Conservation (phyloP, 2,888 invertebrate species). For the Lacanobia wlatinum region DNA sequence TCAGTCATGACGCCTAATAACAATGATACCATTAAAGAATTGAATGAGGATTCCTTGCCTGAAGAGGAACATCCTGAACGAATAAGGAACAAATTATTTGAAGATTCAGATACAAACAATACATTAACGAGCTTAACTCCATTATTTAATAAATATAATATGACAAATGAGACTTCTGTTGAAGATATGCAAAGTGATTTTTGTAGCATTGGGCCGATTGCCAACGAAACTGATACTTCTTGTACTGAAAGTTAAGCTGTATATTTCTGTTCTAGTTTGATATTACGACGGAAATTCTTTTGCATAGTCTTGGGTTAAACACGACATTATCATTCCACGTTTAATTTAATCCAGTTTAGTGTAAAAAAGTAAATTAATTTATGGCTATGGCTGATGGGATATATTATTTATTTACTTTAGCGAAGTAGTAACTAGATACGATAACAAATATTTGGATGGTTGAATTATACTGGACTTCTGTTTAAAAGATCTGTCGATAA, state of each 20-base stretch:
- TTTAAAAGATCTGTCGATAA: neutral
- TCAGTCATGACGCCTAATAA: constrained; percentile 26
- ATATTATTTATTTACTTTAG: constrained; percentile 22
- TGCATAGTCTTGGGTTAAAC: neutral
- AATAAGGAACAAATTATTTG: constrained; percentile 28
- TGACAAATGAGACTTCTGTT: constrained; percentile 12
- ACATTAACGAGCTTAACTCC: constrained; percentile 11
- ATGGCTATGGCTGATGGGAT: neutral
- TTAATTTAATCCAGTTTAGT: neutral
- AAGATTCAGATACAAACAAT: constrained; percentile 36
- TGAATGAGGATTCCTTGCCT: constrained; percentile 47
- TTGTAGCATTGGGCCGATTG: constrained; percentile 35
- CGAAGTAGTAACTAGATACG: neutral
- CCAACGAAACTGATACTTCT: constrained; percentile 42
- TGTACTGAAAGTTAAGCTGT: constrained; percentile 14
- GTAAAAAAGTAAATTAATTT: neutral
- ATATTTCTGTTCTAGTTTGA: constrained; percentile 17
- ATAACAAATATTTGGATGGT: neutral
- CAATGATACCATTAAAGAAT: constrained; percentile 49
- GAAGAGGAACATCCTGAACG: constrained; percentile 24
- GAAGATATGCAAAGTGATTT: constrained; percentile 40
- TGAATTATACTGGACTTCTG: neutral
- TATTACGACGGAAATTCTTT: neutral
- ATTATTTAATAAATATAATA: constrained; percentile 15
- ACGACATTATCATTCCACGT: neutral